Base-by-base conservation (phyloP, 1,140 invertebrate genomes). In the Drosophila parabipectinata region DNA sequence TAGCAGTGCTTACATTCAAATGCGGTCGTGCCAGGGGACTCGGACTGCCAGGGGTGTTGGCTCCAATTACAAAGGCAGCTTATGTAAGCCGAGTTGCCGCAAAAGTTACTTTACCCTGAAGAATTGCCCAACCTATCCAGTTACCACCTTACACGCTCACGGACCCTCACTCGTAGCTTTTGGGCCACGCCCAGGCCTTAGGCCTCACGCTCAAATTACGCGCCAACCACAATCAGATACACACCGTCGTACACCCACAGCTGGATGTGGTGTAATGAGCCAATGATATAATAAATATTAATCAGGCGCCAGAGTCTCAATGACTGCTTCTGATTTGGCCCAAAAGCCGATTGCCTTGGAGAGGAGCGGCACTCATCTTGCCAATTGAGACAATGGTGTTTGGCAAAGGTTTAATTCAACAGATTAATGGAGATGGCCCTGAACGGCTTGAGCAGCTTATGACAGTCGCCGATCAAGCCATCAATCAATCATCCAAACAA, bases 241-340 rank as follows among this genome's bases (percentile, higher is more conserved):
- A 14, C 51, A 15, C 24, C 45, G 7, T 45, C 59, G 26, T 28
- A 28, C 26, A 48, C 57, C 51, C 67, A 66, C 72, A 74, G 74
- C 28, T 53, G 69, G 44, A 73, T 72, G 72, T 56, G 71, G 41
- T 67, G 73, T 76, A 76, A 76, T 68, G 73, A 76, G 62, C 62
- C 68, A 68, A 76, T 76, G 72, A 76, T 75, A 76, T 76, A 76
- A 76, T 76, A 76, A 76, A 76, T 76, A 76, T 76, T 76, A 76
- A 76, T 76, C 73, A 76, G 72, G 62, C 72, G 73, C 41, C 41
- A 44, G 41, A 15, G 41, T 44, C 15, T 44, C 41, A 44, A 44
- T 44, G 41, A 44, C 41, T 44, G 41, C 62, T 64, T 69, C 44
- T 69, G 63, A 56, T 68, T 69, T 48, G 51, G 52, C 63, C 67